Evolutionary conservation across 1,140 invertebrate genomes (phyloP), one percentile per base, ranked within the genome.

Genomic region (Drosophila ogumai): DNA sequence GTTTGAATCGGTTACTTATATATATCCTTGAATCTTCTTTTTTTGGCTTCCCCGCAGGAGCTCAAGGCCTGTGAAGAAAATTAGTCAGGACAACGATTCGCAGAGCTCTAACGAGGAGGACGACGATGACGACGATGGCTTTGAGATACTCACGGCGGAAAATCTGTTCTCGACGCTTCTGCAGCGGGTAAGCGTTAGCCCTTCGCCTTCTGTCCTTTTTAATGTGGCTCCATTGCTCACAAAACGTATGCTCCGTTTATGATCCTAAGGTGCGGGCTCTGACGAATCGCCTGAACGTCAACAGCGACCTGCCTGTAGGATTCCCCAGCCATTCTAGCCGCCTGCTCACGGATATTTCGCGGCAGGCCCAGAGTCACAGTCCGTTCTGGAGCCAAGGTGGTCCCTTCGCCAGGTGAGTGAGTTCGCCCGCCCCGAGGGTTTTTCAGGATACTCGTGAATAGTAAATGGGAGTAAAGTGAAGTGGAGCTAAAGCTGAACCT

Each of bases 91-190:
- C 72, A 95, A 95, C 57, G 97, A 98, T 92, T 97, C 97, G 59
- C 94, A 97, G 41, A 97, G 96, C 81, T 97, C 97, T 12, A 97
- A 96, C 43, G 97, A 97, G 88, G 96, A 97, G 68, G 97, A 97
- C 88, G 96, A 97, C 86, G 96, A 97, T 61, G 96, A 97, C 87
- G 97, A 98, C 81, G 97, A 98, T 91, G 96, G 96, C 69, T 98
- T 98, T 94, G 97, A 98, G 91, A 95, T 97, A 64, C 94, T 98
- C 46, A 98, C 97, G 3, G 97, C 97, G 2, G 97, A 98, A 93
- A 97, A 97, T 92, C 93, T 98, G 32, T 98, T 98, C 93, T 97
- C 97, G 2, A 98, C 96, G 1, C 93, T 98, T 40, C 93, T 98
- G 43, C 96, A 97, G 69, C 94, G 97, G 91, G 97, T 98, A 92